phyloP scores from a whole-genome alignment of 2,888 invertebrate genomes.

The Cheilosia scutellata region DNA sequence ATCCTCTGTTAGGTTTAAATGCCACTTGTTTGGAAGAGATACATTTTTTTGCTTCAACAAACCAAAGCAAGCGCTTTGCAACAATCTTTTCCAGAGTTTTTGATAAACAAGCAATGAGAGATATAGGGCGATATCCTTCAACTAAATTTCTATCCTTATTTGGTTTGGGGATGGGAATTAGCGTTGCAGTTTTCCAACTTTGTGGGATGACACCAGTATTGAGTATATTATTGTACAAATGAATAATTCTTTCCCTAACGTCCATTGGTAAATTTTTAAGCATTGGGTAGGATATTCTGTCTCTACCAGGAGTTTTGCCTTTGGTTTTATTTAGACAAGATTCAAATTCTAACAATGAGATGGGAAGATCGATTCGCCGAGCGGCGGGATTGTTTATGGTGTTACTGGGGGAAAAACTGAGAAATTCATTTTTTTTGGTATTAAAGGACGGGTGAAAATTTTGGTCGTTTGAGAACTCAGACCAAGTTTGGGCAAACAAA shows the following conservation, averaged over 20 bases:
- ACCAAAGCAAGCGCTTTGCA: background rate
- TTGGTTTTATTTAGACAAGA: background rate
- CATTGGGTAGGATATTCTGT: constrained; percentile 4
- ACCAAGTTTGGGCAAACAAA: no score
- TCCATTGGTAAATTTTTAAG: background rate
- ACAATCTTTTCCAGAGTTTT: constrained; percentile 20
- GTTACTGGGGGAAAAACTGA: background rate
- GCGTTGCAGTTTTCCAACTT: constrained; percentile 5
- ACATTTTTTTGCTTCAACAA: background rate
- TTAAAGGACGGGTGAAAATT: no score
- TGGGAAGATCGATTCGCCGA: constrained; percentile 1
- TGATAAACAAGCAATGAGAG: background rate
- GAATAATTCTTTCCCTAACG: background rate
- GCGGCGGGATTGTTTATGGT: background rate
- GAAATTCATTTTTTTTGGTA: no score
- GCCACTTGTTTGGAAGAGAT: background rate
- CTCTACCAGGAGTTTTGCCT: background rate
- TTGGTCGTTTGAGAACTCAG: no score
- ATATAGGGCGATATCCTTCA: constrained; percentile 1
- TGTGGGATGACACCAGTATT: background rate
- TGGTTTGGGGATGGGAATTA: background rate
- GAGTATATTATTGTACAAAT: background rate
- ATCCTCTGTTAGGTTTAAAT: background rate
- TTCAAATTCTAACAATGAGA: background rate
- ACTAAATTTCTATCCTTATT: no score